Base-by-base conservation (phyloP, 2,113 vertebrate genomes). In the Riparia riparia region DNA sequence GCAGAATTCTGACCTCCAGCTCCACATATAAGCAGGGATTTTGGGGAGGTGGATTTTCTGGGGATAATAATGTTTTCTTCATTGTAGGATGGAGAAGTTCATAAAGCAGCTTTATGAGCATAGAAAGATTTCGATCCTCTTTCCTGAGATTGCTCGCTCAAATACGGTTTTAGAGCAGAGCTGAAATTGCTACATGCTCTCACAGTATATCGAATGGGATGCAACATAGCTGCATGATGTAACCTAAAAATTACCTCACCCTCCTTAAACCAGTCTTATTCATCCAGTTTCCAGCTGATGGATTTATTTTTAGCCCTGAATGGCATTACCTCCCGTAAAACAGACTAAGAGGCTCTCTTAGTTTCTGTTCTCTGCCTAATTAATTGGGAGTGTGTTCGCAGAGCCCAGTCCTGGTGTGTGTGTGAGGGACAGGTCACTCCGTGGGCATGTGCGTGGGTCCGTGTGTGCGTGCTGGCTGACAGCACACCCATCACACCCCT, bases 321-420 rank as follows among this genome's bases (percentile, higher is more conserved):
- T 37, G 72, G 70, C 84, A 79, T 91, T 85, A 82, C 82, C 53
- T 85, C 78, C 81, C 2, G 3, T 28, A 39, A 90, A 39, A 90
- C 6, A 76, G 78, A 53, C 61, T 32, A 14, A 29, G 49, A 90
- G 51, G 58, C 58, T 94, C 29, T 37, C 37, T 37, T 37, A 37
- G 34, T 76, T 93, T 93, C 56, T 95, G 85, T 81, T 83, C 79
- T 74, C 50, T 51, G 64, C 64, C 74, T 88, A 68, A 92, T 96
- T 41, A 90, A 17, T 5, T 28, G 68, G 51, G 66, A 66, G 60
- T 45, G 58, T 56, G 58, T 85, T 88, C 78, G 79, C 81, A 91
- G 95, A 77, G 66, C 25, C 78, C 70, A 57, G 60, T 58, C 42
- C 50, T 24, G 68, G 57, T 12, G 90, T 8, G 70, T 39, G 14